Base-by-base conservation (phyloP, 1,140 invertebrate species). In the Sinella curviseta region DNA sequence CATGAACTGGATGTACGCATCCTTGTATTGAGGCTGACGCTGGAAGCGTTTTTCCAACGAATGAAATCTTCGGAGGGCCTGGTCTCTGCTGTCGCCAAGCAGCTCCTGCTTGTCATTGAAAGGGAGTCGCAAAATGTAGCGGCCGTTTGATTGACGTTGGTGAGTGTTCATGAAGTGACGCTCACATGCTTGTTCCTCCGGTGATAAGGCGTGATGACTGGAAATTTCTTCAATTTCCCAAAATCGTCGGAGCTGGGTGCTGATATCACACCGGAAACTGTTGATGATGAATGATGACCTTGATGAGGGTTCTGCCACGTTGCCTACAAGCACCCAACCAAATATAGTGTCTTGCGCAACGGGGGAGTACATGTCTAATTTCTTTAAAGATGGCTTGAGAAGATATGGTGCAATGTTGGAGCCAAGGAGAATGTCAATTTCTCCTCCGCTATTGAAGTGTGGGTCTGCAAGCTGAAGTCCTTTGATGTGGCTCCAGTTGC, bases 1-100 rank as follows among this genome's bases (percentile, higher is more conserved):
- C 65, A 75, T 75, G 74, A 75, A 75, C 28, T 75, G 36, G 20
- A 24, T 48, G 74, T 75, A 75, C 36, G 14, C 74, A n/a, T 36
- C 2, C 3, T 54, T 16, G 14, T n/a, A 4, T 2, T 54, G 17
- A 8, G 74, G 74, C 8, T 75, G 4, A 1, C 3, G 12, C 36
- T 48, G 3, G 28, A 75, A 30, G 4, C 65, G 26, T 24, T 35
- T 4, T 54, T 75, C 74, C 34, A 75, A 24, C 12, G 14, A 48
- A 8, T 8, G 14, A 16, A 75, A 30, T 54, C 74, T 36, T 14
- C 16, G 2, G 3, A 14, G 3, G 2, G 74, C 74, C n/a, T 48
- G 34, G 14, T 8, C 4, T n/a, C 34, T 14, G 3, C 14, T 24
- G 1, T 36, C 34, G 14, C 74, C 74, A 30, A 75, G 8, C 24